Base-by-base conservation (phyloP, 2,888 invertebrate species). In the Tridacna gigas region DNA sequence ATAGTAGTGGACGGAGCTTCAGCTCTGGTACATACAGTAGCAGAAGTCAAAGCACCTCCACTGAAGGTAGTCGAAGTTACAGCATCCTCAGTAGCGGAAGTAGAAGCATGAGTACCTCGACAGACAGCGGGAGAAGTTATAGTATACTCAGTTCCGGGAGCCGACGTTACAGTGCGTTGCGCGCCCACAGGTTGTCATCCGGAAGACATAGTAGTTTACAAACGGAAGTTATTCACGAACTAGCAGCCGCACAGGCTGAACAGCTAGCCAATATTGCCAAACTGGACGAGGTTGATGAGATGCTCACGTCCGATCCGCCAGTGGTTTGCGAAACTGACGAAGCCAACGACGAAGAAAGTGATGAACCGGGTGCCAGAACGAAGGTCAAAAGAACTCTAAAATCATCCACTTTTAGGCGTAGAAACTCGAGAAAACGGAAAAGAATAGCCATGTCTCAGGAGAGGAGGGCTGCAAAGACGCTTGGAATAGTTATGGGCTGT, bases 401-500 rank as follows among this genome's bases (percentile, higher is more conserved):
- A 51, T 84, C 86, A 12, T 77, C 83, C 9, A 84, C 84, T 61
- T 79, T 86, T 48, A 37, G 82, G 20, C 75, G 78, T 18, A 73
- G 82, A 60, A 86, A 86, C 61, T 86, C 86, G 0, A 66, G 86
- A 48, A 86, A 86, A 63, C 81, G 86, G 45, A 90, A 85, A 67
- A 86, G 82, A 66, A 88, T 92, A 20, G 91, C 91, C 0, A 82
- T 92, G 28, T 89, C 90, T 0, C 92, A 92, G 48, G 93, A 95
- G 83, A 93, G 93, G 76, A 90, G 94, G 66, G 98, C 98, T 71
- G 98, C 98, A 4, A 97, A 98, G 92, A 99, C 99, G 67, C 96
- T 99, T 81, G 98, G 98, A 88, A 98, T 98, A 93, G 98, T 99
- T 91, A 98, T 98, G 98, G 98, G 98, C 83, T 98, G 97, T 48